phyloP scores from a whole-genome alignment of 2,888 invertebrate species.

The Ophion slaviceki region DNA sequence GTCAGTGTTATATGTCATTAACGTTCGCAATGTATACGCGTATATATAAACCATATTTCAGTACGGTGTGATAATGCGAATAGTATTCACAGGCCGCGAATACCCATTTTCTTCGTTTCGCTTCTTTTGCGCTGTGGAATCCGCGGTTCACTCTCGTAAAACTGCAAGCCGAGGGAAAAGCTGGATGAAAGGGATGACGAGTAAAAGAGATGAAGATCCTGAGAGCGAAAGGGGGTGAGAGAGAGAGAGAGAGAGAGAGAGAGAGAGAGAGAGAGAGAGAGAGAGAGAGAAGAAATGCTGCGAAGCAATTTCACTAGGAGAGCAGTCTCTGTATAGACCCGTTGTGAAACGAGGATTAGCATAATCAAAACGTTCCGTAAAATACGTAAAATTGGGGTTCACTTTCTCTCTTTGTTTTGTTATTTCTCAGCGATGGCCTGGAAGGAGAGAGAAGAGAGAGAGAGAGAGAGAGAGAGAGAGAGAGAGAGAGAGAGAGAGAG shows the following conservation, averaged over 20 bases:
- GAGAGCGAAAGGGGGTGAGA: background rate
- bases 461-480: too few relatives aligned
- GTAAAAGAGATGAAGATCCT: background rate
- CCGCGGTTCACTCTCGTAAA: slow-evolving; percentile 48
- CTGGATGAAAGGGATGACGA: background rate
- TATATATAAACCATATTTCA: slow-evolving; percentile 28
- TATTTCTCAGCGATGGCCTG: background rate
- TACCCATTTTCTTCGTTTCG: slow-evolving; percentile 37
- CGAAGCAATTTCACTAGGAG: slow-evolving; percentile 53
- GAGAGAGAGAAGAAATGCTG: slow-evolving; percentile 41
- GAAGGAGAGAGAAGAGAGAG: background rate
- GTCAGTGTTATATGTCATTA: slow-evolving; percentile 25
- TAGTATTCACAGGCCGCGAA: slow-evolving; percentile 37
- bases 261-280: slow-evolving; percentile 24
- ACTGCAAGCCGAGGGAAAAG: slow-evolving; percentile 36
- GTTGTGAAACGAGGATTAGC: slow-evolving; percentile 64
- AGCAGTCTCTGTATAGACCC: slow-evolving; percentile 22
- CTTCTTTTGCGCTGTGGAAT: slow-evolving; percentile 45
- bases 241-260: slow-evolving; percentile 24
- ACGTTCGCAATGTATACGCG: slow-evolving; percentile 5
- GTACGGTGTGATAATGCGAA: slow-evolving; percentile 39
- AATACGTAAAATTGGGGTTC: slow-evolving; percentile 65
- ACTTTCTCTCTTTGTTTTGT: slow-evolving; percentile 44
- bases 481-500: background rate
- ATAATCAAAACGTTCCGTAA: slow-evolving; percentile 69